Conservation (phyloP, 2,888 invertebrate genomes). For the Scaptodrosophila latifasciaeformis region DNA sequence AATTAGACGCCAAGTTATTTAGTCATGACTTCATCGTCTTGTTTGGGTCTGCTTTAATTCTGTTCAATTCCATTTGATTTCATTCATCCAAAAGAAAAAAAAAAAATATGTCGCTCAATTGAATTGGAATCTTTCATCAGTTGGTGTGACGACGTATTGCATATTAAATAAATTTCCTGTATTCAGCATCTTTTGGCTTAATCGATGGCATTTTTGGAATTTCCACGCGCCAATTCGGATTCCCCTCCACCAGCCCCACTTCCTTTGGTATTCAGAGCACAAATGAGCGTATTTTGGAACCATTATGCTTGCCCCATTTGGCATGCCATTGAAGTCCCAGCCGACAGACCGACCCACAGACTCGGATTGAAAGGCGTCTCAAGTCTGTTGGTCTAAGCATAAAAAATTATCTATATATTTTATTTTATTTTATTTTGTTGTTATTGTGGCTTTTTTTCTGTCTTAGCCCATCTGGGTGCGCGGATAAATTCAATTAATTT, state of each 20-base stretch:
- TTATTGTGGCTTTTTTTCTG: background rate
- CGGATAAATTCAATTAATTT: slow-evolving; percentile 42
- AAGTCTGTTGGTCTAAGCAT: too few species aligned
- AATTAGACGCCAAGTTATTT: slow-evolving; percentile 14
- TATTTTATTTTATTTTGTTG: too few species aligned
- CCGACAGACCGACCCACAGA: background rate
- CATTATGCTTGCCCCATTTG: slow-evolving; percentile 55
- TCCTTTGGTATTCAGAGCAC: slow-evolving; percentile 49
- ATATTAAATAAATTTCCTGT: too few species aligned
- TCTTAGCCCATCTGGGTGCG: too few species aligned
- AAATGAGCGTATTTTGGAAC: slow-evolving; percentile 29
- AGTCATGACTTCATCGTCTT: slow-evolving; percentile 48
- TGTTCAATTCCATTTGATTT: too few species aligned
- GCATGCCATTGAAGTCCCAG: slow-evolving; percentile 43
- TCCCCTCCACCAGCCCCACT: background rate
- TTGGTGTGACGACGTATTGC: too few species aligned
- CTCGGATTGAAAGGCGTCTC: background rate
- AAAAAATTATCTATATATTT: too few species aligned
- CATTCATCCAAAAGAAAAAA: too few species aligned
- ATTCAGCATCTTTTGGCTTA: slow-evolving; percentile 19
- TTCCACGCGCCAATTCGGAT: slow-evolving; percentile 24
- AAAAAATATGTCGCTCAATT: too few species aligned
- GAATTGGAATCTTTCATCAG: too few species aligned
- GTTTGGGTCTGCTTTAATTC: too few species aligned
- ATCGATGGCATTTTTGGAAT: slow-evolving; percentile 23